Conservation (phyloP, 2,888 invertebrate genomes). For the Pogonocherus hispidulus region DNA sequence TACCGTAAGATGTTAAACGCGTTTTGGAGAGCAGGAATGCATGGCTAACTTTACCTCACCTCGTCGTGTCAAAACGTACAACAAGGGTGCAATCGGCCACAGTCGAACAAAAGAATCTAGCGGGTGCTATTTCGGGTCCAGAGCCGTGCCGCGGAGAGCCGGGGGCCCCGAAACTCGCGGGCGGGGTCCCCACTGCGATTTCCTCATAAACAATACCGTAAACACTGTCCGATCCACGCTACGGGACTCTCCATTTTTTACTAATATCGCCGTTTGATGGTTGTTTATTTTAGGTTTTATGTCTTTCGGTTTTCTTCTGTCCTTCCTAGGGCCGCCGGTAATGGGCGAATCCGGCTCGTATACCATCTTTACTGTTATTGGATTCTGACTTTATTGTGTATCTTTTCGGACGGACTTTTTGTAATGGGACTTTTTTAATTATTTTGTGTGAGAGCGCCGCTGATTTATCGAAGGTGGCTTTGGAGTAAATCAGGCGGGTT, state of each 20-base stretch:
- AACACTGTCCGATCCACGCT: constrained; percentile 57
- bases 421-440: constrained; percentile 33
- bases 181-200: constrained; percentile 45
- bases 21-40: no score
- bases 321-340: constrained; percentile 41
- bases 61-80: constrained; percentile 29
- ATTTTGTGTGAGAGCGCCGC: constrained; percentile 26
- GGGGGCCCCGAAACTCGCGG: constrained; percentile 13
- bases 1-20: no score
- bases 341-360: constrained; percentile 36
- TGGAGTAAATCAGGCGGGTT: constrained; percentile 13
- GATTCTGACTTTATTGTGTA: constrained; percentile 38
- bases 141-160: constrained; percentile 10
- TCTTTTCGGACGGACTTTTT: constrained; percentile 20
- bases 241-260: constrained; percentile 61
- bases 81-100: constrained; percentile 24
- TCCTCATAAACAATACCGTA: constrained; percentile 66
- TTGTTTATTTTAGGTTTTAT: constrained; percentile 65
- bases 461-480: constrained; percentile 19
- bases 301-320: constrained; percentile 51
- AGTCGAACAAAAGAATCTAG: constrained; percentile 16
- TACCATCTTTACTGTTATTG: constrained; percentile 49
- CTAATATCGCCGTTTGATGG: constrained; percentile 65
- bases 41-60: constrained; percentile 1
- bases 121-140: not conserved